Evolutionary conservation across 2,113 vertebrate genomes (phyloP).

Genomic region (Gobio gobio): DNA sequence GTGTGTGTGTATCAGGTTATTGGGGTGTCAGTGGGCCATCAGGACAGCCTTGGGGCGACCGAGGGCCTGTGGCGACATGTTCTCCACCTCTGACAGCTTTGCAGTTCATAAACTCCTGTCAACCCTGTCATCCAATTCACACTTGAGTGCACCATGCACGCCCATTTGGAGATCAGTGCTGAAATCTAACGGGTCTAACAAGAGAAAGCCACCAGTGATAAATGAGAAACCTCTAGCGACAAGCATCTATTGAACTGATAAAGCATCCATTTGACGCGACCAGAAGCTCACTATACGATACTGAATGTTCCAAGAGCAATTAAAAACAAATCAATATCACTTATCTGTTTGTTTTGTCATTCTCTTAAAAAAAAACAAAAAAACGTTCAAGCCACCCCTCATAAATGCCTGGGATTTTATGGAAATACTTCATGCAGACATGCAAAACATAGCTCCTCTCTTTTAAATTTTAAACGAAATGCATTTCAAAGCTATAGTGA

Average conservation of each 20-base stretch:
- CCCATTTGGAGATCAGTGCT: conserved; percentile 30
- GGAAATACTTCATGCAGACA: background rate
- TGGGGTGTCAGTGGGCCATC: conserved; percentile 42
- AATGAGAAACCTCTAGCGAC: conserved; percentile 43
- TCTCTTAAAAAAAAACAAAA: background rate
- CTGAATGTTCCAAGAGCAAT: background rate
- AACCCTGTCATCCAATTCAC: conserved; percentile 42
- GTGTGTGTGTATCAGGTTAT: conserved; percentile 36
- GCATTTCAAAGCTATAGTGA: background rate
- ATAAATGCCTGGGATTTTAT: background rate
- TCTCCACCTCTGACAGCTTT: conserved; percentile 44
- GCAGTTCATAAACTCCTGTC: conserved; percentile 61
- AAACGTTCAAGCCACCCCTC: background rate
- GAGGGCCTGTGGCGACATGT: conserved; percentile 57
- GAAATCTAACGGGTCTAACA: conserved; percentile 58
- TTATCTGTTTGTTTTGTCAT: background rate
- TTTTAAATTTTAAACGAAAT: background rate
- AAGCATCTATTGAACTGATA: conserved; percentile 9
- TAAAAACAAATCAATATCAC: background rate
- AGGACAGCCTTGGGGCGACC: conserved; percentile 54
- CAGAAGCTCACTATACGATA: background rate
- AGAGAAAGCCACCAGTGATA: conserved; percentile 41
- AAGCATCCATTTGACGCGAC: background rate
- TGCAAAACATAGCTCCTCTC: background rate
- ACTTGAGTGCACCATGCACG: conserved; percentile 54